These are phyloP conservation scores for Zygaena filipendulae DNA, from an alignment of 2,888 invertebrate species.

Conservation along the genomic window DNA sequence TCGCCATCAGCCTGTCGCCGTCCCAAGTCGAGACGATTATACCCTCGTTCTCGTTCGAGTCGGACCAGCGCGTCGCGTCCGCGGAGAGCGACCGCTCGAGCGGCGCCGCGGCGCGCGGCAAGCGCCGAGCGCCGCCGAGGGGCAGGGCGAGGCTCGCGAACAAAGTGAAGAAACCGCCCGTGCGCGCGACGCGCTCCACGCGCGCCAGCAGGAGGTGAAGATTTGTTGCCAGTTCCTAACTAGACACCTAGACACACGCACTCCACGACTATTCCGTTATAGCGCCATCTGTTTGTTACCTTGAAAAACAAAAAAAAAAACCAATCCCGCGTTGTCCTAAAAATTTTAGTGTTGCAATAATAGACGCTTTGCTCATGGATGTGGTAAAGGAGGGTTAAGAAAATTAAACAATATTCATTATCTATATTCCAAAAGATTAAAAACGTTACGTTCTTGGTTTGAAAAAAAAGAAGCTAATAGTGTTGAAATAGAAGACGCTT, in stretches of 20 bases:
- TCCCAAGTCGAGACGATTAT: conserved; percentile 37
- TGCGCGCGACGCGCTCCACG: conserved; percentile 31
- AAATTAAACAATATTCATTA: conserved; percentile 36
- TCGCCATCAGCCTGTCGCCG: conserved; percentile 47
- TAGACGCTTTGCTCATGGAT: conserved; percentile 39
- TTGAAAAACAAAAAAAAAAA: conserved; percentile 17
- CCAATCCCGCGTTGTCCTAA: conserved; percentile 26
- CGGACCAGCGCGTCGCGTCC: conserved; percentile 37
- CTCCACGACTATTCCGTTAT: conserved; percentile 20
- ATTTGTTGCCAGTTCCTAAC: too few species aligned
- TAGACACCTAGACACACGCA: too few species aligned
- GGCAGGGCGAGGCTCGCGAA: conserved; percentile 15
- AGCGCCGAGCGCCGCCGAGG: conserved; percentile 17
- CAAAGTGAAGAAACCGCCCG: conserved; percentile 34
- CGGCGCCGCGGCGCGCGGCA: conserved; percentile 6
- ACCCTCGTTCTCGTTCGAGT: conserved; percentile 44
- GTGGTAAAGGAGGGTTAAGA: too few species aligned
- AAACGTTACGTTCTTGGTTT: too few species aligned
- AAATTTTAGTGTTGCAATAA: conserved; percentile 42
- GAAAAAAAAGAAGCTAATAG: conserved; percentile 34
- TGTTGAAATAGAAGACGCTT: conserved; percentile 38
- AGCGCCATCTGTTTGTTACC: conserved; percentile 25
- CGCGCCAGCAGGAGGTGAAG: conserved; percentile 44
- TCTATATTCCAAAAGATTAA: too few species aligned
- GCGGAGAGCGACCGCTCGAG: conserved; percentile 34